Evolutionary conservation across 2,888 invertebrate genomes (phyloP).

Genomic region (Silvanus unidentatus): DNA sequence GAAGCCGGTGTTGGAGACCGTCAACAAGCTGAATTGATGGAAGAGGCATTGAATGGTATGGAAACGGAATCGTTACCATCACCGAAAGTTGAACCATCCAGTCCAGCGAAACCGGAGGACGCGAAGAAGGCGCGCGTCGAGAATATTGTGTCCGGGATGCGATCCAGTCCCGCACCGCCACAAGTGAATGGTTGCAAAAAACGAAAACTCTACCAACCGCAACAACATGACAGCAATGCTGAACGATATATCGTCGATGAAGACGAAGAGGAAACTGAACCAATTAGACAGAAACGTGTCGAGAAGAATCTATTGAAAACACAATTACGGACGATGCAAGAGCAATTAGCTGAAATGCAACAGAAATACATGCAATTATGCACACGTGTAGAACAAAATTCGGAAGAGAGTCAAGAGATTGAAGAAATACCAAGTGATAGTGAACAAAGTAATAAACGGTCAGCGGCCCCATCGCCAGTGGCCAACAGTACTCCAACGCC

Average conservation of each 20-base stretch:
- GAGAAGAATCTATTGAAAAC: constrained; percentile 82
- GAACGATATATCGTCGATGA: constrained; percentile 62
- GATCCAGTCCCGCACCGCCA: constrained; percentile 75
- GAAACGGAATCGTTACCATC: constrained; percentile 58
- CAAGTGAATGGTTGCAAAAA: constrained; percentile 92
- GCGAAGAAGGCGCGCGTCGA: constrained; percentile 91
- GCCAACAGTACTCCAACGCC: constrained; percentile 49
- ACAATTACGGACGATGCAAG: constrained; percentile 80
- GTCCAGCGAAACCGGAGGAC: constrained; percentile 57
- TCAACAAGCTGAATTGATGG: constrained; percentile 51
- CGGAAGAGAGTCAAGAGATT: constrained; percentile 68
- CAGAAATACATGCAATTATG: constrained; percentile 84
- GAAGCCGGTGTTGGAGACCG: constrained; percentile 55
- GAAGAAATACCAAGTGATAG: constrained; percentile 68
- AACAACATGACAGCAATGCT: constrained; percentile 76
- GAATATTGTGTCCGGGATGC: constrained; percentile 91
- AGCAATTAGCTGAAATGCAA: constrained; percentile 86
- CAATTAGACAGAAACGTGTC: constrained; percentile 76
- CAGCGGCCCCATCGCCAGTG: constrained; percentile 52
- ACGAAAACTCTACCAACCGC: constrained; percentile 91
- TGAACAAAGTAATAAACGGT: constrained; percentile 53
- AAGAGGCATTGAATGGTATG: constrained; percentile 57
- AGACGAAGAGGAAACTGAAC: constrained; percentile 70
- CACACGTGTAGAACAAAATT: constrained; percentile 76
- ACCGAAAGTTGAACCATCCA: constrained; percentile 53